Evolutionary conservation across 2,797 vertebrate genomes (phyloP), one percentile per base, ranked within the genome.

Genomic region (Erethizon dorsatum): DNA sequence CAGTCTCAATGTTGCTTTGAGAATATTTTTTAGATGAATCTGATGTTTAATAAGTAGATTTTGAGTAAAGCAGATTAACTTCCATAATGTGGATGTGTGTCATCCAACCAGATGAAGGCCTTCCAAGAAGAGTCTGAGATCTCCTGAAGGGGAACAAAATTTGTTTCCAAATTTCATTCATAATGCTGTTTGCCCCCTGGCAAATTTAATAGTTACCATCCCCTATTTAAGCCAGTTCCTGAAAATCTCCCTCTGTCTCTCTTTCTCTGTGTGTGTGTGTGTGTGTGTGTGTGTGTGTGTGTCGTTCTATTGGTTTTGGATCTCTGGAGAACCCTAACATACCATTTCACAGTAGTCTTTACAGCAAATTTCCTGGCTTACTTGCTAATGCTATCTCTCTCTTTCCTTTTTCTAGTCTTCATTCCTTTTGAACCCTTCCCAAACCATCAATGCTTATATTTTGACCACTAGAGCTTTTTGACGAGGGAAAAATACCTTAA

Each of bases 331-430:
- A 83, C 12, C 2, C 26, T 77, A 73, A 59, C 17, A 24, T 22
- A 91, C 15, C 7, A 37, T n/a, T 18, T 87, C n/a, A 41, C 3
- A 79, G 33, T 45, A 6, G 24, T 84, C 2, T 83, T 5, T 26
- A 11, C 6, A 59, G 33, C 9, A 75, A 83, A 86, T 14, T 5
- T 6, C 11, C 52, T 83, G 0, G 1, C 11, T 87, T 78, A 22
- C 5, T 59, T 31, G 24, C 52, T 31, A 7, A 59, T 3, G 5
- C 10, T 12, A 2, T 12, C 31, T 79, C 9, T 80, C 9, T 45
- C 0, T 41, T 59, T 33, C 2, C 3, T 14, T 92, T 75, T 24
- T n/a, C 0, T 1, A 11, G 5, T 0, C 52, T 17, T 50, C 69
- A 0, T 57, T 69, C 5, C 15, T 6, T 69, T 3, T 59, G 13